Conservation (phyloP, 2,888 invertebrate species). For the Epistrophe eligans region DNA sequence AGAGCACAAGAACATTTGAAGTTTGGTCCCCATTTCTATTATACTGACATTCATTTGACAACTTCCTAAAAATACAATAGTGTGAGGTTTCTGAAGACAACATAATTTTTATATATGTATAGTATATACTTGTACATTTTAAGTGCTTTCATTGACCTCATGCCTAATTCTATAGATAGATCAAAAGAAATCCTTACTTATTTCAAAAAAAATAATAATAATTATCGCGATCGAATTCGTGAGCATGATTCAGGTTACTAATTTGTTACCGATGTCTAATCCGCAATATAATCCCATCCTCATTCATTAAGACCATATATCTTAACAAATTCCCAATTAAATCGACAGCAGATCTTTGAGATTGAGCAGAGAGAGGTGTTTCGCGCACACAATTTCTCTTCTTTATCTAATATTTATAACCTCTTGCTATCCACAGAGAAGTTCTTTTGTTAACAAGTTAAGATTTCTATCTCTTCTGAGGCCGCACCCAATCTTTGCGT, state of each 20-base stretch:
- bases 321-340: slow-evolving; percentile 67
- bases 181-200: slow-evolving; percentile 7
- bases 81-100: no score
- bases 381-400: slow-evolving; percentile 51
- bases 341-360: slow-evolving; percentile 33
- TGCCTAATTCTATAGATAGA: neutral
- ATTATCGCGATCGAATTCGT: slow-evolving; percentile 16
- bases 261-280: slow-evolving; percentile 1
- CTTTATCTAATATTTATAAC: slow-evolving; percentile 58
- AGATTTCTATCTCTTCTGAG: slow-evolving; percentile 55
- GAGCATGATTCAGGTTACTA: slow-evolving; percentile 13
- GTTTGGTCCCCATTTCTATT: no score
- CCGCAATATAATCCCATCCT: neutral
- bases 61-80: no score
- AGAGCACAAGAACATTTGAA: no score
- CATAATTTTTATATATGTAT: no score
- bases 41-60: no score
- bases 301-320: slow-evolving; percentile 36
- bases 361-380: slow-evolving; percentile 34
- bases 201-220: neutral
- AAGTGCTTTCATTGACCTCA: slow-evolving; percentile 21
- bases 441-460: slow-evolving; percentile 67
- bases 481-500: slow-evolving; percentile 66
- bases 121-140: neutral
- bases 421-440: slow-evolving; percentile 38